Base-by-base conservation (phyloP, 2,888 invertebrate species). In the Syrista parreyssii region DNA sequence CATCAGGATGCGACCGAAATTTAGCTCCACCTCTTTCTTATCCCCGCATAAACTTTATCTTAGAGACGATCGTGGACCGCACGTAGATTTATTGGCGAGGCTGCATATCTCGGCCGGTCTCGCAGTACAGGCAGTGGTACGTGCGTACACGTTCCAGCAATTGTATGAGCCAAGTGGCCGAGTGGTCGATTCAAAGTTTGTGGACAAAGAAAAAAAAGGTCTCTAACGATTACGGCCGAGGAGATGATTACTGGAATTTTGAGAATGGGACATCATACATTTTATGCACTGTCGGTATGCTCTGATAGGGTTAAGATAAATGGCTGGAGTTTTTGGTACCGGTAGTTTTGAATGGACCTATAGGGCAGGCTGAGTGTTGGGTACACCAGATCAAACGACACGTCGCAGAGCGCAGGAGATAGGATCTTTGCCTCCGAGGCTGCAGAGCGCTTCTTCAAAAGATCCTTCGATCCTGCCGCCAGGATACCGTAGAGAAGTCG, bases 31-130 rank as follows among this genome's bases (percentile, higher is more conserved):
- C 33, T 40, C 55, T 36, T 68, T 74, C 68, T 34, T 75, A 74
- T 76, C 74, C 74, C 76, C 76, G 81, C 79, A 81, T 79, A 79
- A 81, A 76, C 81, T 82, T 86, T 86, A 85, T 85, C 86, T 86
- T 79, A 81, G 80, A 82, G 79, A 77, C 81, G 83, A 85, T 85
- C 86, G 85, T 80, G 80, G 23, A 71, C 32, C 80, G 80, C 84
- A 80, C 81, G 84, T 82, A 84, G 85, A 86, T 85, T 86, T 86
- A 85, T 86, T 83, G 83, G 81, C 86, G 76, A 69, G 73, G 78
- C 79, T 77, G 71, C 35, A 80, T 77, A 68, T 77, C 73, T 71
- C 78, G 78, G 72, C 79, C 55, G 55, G 55, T 23, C 55, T 55
- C 55, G 23, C 55, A 9, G 55, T 55, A 55, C 55, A 55, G 55